Percentiles rank a stretch among this genome's conserved stretches.
Conservation (phyloP, 2,797 vertebrate species). For the Xenopus petersii region DNA sequence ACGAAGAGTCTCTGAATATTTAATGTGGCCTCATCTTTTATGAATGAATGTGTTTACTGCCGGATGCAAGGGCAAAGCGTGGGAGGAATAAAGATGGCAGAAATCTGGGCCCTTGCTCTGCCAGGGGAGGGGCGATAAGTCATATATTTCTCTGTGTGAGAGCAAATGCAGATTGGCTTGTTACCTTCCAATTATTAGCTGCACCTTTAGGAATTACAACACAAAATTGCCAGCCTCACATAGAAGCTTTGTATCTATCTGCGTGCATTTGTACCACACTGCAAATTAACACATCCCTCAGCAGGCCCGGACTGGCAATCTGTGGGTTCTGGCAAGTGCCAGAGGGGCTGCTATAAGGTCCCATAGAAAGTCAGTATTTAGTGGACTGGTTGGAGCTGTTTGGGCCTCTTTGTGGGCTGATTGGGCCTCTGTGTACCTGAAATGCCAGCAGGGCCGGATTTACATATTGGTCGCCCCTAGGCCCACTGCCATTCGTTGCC, state of each 20-base stretch:
- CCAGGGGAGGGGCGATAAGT: not conserved
- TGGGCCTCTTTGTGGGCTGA: too few relatives aligned
- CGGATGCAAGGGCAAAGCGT: conserved; percentile 47
- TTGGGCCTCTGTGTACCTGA: too few relatives aligned
- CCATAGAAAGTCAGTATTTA: too few relatives aligned
- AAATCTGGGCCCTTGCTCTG: conserved; percentile 20
- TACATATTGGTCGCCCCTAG: too few relatives aligned
- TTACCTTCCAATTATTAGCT: not conserved
- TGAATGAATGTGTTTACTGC: conserved; percentile 50
- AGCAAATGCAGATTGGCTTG: not conserved
- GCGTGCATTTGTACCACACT: not conserved
- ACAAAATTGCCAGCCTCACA: not conserved
- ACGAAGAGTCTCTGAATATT: conserved; percentile 43
- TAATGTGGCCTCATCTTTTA: conserved; percentile 49
- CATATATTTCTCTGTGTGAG: conserved; percentile 22
- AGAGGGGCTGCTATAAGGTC: too few relatives aligned
- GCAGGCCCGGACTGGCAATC: not conserved
- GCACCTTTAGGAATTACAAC: not conserved
- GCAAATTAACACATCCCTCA: not conserved
- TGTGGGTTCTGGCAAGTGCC: too few relatives aligned
- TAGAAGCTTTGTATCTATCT: not conserved
- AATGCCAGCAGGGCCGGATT: too few relatives aligned
- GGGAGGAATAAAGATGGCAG: conserved; percentile 48
- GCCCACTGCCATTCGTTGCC: too few relatives aligned
- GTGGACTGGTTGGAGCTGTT: too few relatives aligned